Evolutionary conservation across 2,113 vertebrate species (phyloP), one percentile per base, ranked within the genome.

Genomic region (Anarrhichthys ocellatus): DNA sequence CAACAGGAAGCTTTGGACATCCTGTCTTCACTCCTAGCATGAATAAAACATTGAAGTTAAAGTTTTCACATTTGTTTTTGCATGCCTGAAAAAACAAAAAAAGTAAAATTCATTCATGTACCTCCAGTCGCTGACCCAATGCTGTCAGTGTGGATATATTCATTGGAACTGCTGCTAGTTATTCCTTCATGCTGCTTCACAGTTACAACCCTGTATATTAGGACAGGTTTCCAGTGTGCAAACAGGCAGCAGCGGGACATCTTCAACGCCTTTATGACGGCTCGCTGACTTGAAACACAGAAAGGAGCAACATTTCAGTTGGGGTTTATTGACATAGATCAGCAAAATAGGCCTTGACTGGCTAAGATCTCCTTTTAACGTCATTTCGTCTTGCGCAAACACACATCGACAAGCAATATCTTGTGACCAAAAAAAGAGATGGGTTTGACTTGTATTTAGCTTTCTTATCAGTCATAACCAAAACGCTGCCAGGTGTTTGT

Each of bases 111-210:
- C 29, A 0, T 48, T 66, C 6, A 59, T 1, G 56, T 44, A 67
- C 68, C 27, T 73, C 44, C 73, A 72, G 52, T n/a, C 34, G 52
- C n/a, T 56, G 68, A 61, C 61, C 61, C 14, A 34, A 20, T 17
- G 0, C 50, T 71, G 80, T 86, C 80, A 56, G 72, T 38, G 71
- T 48, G 66, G 14, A 72, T 80, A 40, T 71, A 9, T 1, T 71
- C 76, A 82, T 1, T 29, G 22, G 46, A 61, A 65, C 34, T 65
- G 59, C 70, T 79, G 58, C 75, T 61, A 6, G 17, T 52, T 59
- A 66, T 64, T 52, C 58, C 29, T 44, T 71, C 34, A 54, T 71
- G 50, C 75, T 66, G 58, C 70, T 79, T 75, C 52, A 36, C 69
- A 24, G 27, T 40, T 72, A 32, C 38, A n/a, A 1, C 65, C 46